These are phyloP conservation scores for Notiomystis cincta DNA, from an alignment of 2,113 vertebrate species.

Conservation along the genomic window DNA sequence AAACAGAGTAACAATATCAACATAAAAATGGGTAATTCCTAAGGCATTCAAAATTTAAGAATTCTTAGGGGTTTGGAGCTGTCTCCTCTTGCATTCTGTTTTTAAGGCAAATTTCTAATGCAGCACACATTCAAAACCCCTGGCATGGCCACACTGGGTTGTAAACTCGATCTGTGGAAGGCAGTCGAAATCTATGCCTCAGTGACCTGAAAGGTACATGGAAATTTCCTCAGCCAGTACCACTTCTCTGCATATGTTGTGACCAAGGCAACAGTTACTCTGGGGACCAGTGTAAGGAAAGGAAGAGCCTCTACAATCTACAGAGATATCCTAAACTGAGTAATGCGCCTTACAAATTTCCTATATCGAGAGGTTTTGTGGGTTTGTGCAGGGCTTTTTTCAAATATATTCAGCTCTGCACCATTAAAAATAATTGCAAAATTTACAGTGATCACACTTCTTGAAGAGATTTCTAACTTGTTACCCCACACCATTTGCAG, in stretches of 20 bases:
- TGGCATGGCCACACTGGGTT: fast-evolving
- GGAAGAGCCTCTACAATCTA: neutral
- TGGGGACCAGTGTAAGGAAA: neutral
- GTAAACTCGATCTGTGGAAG: neutral
- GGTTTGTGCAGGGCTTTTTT: neutral
- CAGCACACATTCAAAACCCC: neutral
- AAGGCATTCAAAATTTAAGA: neutral
- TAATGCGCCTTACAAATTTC: neutral
- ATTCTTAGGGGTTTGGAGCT: neutral
- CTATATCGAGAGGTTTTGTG: neutral
- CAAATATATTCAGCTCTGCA: neutral
- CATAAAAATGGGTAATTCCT: neutral
- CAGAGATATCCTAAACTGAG: neutral
- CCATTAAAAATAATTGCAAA: neutral
- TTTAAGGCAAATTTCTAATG: neutral
- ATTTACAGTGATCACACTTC: neutral
- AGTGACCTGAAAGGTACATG: neutral
- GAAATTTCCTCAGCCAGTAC: neutral
- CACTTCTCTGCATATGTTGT: neutral
- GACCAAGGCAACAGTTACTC: neutral
- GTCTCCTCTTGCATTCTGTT: neutral
- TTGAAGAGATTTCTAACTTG: neutral
- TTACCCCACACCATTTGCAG: neutral
- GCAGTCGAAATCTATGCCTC: neutral
- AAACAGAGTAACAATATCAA: neutral